These are phyloP conservation scores for Nyctibius bracteatus DNA, from an alignment of 2,113 vertebrate genomes.

Conservation along the genomic window DNA sequence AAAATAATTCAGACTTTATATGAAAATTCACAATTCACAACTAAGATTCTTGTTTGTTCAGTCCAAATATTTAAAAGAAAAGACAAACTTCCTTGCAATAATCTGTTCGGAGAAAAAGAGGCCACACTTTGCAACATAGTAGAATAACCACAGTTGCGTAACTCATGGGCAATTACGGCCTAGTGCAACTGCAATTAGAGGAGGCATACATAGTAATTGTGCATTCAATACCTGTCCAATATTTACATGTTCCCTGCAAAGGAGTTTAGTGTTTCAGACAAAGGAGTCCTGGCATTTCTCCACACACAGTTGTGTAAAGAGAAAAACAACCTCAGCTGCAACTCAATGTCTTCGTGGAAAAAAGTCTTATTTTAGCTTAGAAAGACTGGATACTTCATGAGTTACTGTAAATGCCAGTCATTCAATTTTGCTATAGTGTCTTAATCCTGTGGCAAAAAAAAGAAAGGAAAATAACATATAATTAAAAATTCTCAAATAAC, in stretches of 20 bases:
- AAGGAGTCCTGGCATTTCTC: neutral
- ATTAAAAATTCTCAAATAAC: neutral
- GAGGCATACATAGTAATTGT: neutral
- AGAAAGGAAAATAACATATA: neutral
- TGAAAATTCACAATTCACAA: neutral
- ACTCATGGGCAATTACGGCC: neutral
- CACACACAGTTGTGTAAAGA: neutral
- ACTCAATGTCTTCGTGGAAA: neutral
- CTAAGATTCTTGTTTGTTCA: neutral
- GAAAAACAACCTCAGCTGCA: neutral
- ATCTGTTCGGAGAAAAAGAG: neutral
- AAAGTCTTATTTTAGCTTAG: neutral
- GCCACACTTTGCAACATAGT: neutral
- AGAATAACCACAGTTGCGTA: neutral
- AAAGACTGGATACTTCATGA: neutral
- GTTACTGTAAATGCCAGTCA: neutral
- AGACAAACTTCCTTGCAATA: neutral
- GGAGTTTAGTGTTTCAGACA: neutral
- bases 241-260: neutral
- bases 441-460: neutral
- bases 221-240: neutral
- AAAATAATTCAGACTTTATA: neutral
- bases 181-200: neutral
- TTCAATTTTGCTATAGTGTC: rapidly evolving
- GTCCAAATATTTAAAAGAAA: neutral